These are phyloP conservation scores for Hemaris fuciformis DNA, from an alignment of 2,888 invertebrate genomes.

Conservation along the genomic window DNA sequence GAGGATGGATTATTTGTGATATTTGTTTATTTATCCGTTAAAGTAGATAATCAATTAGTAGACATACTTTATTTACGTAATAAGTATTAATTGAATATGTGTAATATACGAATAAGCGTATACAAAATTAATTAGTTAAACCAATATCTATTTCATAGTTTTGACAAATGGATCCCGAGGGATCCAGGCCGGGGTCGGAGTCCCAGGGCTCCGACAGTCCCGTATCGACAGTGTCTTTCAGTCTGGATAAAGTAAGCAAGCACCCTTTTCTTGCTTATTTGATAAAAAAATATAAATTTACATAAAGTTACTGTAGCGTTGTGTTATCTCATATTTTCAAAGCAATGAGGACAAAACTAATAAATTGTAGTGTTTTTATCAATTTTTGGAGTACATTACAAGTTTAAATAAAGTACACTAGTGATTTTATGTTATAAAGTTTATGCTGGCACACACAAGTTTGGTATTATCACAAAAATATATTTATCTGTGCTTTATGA, in stretches of 20 bases:
- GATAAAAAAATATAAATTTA: neutral
- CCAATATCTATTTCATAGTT: constrained; percentile 17
- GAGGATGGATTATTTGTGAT: neutral
- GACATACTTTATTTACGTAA: neutral
- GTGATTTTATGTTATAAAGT: no score
- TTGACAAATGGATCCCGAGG: constrained; percentile 39
- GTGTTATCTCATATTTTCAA: no score
- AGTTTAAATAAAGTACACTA: no score
- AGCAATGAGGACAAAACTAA: no score
- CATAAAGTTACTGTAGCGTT: no score
- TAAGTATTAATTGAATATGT: neutral
- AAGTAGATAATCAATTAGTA: neutral
- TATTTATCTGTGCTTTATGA: no score
- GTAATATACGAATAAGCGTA: neutral
- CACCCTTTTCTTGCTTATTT: neutral
- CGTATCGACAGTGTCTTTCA: constrained; percentile 35
- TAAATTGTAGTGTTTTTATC: no score
- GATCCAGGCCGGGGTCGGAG: constrained; percentile 34
- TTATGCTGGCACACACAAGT: no score
- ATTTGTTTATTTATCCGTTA: neutral
- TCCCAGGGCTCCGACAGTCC: constrained; percentile 47
- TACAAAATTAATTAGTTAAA: neutral
- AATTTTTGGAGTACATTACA: no score
- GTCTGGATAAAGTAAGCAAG: constrained; percentile 31
- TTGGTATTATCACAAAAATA: no score